Conservation (phyloP, 2,113 vertebrate genomes). For the Barnardius zonarius region DNA sequence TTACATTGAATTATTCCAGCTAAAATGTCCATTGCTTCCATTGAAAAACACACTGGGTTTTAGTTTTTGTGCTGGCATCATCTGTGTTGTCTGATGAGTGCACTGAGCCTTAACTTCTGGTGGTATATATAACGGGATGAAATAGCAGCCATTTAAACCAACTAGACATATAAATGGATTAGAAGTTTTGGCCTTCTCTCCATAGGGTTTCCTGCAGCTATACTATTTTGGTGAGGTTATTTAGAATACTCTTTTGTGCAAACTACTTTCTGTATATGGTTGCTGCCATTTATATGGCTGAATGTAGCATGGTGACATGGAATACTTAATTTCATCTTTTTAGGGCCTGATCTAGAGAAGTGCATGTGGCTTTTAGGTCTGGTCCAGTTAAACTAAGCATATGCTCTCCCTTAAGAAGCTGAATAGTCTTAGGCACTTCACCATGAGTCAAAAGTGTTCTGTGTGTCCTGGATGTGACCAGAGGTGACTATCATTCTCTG, state of each 20-base stretch:
- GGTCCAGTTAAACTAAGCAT: not conserved
- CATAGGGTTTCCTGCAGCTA: not conserved
- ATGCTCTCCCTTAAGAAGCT: not conserved
- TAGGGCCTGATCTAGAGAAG: not conserved
- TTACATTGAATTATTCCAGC: not conserved
- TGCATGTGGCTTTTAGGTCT: not conserved
- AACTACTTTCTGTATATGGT: not conserved
- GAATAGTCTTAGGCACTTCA: not conserved
- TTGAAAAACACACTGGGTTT: not conserved
- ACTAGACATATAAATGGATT: not conserved
- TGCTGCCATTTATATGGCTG: not conserved
- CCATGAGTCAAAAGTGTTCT: not conserved
- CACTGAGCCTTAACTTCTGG: slow-evolving; percentile 35
- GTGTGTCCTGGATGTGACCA: not conserved
- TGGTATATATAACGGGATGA: not conserved
- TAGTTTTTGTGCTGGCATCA: not conserved
- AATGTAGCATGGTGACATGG: not conserved
- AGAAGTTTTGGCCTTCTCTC: not conserved
- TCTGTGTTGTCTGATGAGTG: not conserved
- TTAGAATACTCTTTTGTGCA: not conserved
- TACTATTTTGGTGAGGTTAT: not conserved
- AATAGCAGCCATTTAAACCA: not conserved
- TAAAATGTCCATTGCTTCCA: not conserved
- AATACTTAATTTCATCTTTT: not conserved
- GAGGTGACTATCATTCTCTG: not conserved